Evolutionary conservation across 2,797 vertebrate genomes (phyloP), one percentile per base, ranked within the genome.

Genomic region (Eospalax fontanierii): DNA sequence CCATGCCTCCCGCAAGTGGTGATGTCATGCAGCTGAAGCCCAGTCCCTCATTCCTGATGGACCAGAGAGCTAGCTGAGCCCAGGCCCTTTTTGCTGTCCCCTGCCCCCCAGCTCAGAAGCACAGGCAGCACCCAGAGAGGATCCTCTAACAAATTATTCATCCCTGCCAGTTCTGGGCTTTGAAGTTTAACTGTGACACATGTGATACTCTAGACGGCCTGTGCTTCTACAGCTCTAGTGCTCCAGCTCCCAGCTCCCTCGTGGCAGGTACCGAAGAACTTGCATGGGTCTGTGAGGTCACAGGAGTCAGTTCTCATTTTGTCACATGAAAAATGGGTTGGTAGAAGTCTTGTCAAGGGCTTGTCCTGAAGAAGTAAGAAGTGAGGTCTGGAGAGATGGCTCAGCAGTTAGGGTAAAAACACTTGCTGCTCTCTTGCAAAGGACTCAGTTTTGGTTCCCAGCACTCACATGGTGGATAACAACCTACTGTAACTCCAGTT

Each of bases 1-100:
- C 90, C 68, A 28, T 40, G 73, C 79, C 88, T 90, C 74, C 90
- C n/a, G 30, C 57, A 50, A 92, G 74, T 80, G 38, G 74, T 26
- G 2, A 63, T n/a, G 50, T 80, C 88, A 54, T 74, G 78, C 75
- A 46, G 26, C 61, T 83, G 68, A 61, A 63, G 50, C 90, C 96
- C 94, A 93, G 35, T 84, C 89, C 74, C 73, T 96, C 94, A 96
- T 92, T 97, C 93, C 92, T 78, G 43, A 28, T 38, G 26, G 65
- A 75, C 57, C 40, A n/a, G 80, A 68, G 33, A 85, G 68, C 89
- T 94, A 86, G 92, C 89, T 79, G 92, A 90, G 66, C 54, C n/a
- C 73, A 65, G 85, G 16, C 87, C 66, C 40, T 40, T n/a, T 4
- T 61, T 68, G 61, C 54, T 40, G 21, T 30, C 33, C 86, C 59